A percentile compares a stretch with the other conserved stretches of the same genome.
Conservation (phyloP, 2,888 invertebrate species). For the Dryobota labecula region DNA sequence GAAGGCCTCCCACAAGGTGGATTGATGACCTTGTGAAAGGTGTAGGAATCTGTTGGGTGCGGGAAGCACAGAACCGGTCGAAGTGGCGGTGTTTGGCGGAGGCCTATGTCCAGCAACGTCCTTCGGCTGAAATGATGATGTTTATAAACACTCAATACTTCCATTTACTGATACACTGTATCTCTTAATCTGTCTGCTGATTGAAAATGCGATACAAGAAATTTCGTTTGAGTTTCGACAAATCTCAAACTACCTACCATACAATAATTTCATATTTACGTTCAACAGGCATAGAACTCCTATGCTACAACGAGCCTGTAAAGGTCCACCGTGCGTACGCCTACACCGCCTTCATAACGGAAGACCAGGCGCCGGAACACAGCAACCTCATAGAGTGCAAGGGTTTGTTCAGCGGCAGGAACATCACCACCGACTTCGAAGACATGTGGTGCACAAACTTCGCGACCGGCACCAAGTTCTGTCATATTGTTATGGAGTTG, state of each 20-base stretch:
- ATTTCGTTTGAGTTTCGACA: neutral
- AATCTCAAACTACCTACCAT: neutral
- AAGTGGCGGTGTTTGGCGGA: too few relatives aligned
- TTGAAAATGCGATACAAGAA: too few relatives aligned
- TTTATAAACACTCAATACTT: too few relatives aligned
- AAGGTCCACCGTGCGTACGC: slow-evolving; percentile 80
- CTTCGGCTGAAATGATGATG: too few relatives aligned
- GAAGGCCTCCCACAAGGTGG: too few relatives aligned
- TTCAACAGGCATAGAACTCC: slow-evolving; percentile 87
- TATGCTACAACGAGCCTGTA: slow-evolving; percentile 78
- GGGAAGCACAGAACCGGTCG: too few relatives aligned
- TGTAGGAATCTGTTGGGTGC: too few relatives aligned
- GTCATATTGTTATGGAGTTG: slow-evolving; percentile 84
- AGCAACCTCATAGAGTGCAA: slow-evolving; percentile 80
- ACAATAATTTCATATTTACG: neutral
- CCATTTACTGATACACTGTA: too few relatives aligned
- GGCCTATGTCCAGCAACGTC: too few relatives aligned
- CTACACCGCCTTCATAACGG: slow-evolving; percentile 76
- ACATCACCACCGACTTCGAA: slow-evolving; percentile 92
- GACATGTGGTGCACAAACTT: slow-evolving; percentile 92
- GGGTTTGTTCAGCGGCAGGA: slow-evolving; percentile 92
- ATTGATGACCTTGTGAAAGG: too few relatives aligned
- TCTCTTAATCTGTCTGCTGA: too few relatives aligned
- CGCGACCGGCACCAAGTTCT: slow-evolving; percentile 77
- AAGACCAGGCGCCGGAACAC: slow-evolving; percentile 71